phyloP scores from a whole-genome alignment of 2,888 invertebrate species.

The Parnassius apollo region DNA sequence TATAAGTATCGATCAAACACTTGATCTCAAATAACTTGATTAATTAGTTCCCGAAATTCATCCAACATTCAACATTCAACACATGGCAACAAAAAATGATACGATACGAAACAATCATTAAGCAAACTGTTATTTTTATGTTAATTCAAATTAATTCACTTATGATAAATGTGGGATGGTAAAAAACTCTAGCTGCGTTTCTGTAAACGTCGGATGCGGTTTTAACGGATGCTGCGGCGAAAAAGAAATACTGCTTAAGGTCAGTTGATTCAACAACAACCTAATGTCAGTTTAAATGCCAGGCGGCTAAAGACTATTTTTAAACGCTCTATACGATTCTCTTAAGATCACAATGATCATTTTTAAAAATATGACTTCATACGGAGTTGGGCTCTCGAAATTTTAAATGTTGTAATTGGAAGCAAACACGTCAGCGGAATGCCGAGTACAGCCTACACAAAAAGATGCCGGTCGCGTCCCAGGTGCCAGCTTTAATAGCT shows the following conservation, averaged over 20 bases:
- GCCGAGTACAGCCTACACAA: conserved; percentile 50
- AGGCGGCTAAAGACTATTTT: conserved; percentile 31
- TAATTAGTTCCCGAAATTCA: conserved; percentile 45
- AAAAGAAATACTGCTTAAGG: conserved; percentile 49
- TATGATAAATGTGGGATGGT: conserved; percentile 62
- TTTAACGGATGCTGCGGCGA: conserved; percentile 55
- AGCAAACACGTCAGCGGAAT: conserved; percentile 53
- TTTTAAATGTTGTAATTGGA: conserved; percentile 68
- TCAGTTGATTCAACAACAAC: conserved; percentile 31
- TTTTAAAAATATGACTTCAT: conserved; percentile 62
- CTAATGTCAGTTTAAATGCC: conserved; percentile 31
- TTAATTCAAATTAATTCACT: conserved; percentile 76
- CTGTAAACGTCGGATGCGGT: conserved; percentile 63
- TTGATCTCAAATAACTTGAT: conserved; percentile 35
- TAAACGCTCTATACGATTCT: conserved; percentile 26
- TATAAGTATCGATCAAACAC: conserved; percentile 8
- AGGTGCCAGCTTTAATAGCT: conserved; percentile 67
- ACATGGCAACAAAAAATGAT: conserved; percentile 43
- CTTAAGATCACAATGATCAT: conserved; percentile 49
- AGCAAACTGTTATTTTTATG: conserved; percentile 69
- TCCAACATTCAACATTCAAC: conserved; percentile 58
- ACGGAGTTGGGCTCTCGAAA: conserved; percentile 49
- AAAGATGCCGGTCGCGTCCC: conserved; percentile 52
- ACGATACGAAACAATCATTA: conserved; percentile 57
- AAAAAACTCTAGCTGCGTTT: conserved; percentile 63